Base-by-base conservation (phyloP, 2,113 vertebrate species). In the Chaetops frenatus region DNA sequence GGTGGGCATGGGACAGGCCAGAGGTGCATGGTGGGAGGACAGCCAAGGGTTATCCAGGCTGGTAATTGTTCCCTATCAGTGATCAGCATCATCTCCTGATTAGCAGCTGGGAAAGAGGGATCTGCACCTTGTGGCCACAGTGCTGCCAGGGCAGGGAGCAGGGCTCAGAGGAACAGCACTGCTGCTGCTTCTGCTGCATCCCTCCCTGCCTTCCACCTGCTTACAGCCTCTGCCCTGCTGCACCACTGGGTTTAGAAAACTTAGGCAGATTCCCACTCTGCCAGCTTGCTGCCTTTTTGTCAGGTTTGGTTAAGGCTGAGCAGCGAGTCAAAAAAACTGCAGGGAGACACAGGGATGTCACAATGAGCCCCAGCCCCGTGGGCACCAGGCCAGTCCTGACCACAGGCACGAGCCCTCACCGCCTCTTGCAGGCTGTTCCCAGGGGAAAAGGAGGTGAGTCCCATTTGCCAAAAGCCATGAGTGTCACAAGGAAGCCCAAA, bases 391-490 rank as follows among this genome's bases (percentile, higher is more conserved):
- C 51, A 45, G 2, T 31, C 14, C 38, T 51, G 51, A 47, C 36
- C 65, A 74, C 42, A 57, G 53, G 15, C 69, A 56, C 0, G 0
- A 77, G 62, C 11, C 50, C 61, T 84, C n/a, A 1, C 44, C 84
- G 69, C 38, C 71, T 45, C 69, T 45, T 64, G 48, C 17, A 48
- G 88, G 44, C 10, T 11, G 4, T 31, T 77, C 45, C 53, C 42
- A 16, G 56, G 60, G 56, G 8, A 45, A 45, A 65, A 36, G 21
- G 56, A 69, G 48, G 13, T 60, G 72, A 57, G 7, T 79, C 44
- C 24, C 2, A 0, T n/a, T 72, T 3, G 1, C 54, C 12, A 7
- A 36, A 47, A 56, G 66, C 51, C 16, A 8, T 3, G 19, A 35
- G 35, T n/a, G 36, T 57, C 3, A 1, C 69, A 58, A 33, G 40